A percentile compares a stretch with the other conserved stretches of the same genome.
Conservation (phyloP, 2,888 invertebrate species). For the Autographa gamma region DNA sequence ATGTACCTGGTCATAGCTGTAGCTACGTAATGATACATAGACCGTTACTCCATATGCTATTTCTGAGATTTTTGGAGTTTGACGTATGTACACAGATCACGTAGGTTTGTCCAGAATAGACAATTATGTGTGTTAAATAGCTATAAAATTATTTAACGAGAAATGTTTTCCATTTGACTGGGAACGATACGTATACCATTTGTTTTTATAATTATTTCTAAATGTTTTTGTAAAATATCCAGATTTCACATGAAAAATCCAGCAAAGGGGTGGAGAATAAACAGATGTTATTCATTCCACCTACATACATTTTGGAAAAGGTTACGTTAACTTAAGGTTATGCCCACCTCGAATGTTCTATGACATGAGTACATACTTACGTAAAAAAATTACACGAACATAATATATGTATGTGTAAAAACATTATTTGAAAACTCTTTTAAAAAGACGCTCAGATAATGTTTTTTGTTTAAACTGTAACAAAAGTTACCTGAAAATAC, state of each 20-base stretch:
- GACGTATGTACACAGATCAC: constrained; percentile 49
- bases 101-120: constrained; percentile 30
- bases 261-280: background rate
- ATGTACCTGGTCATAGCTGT: constrained; percentile 73
- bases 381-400: too few relatives aligned
- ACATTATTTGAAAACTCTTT: background rate
- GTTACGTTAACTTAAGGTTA: constrained; percentile 21
- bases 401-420: constrained; percentile 11
- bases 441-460: background rate
- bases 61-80: constrained; percentile 57
- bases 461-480: too few relatives aligned
- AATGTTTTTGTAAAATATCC: background rate
- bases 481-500: too few relatives aligned
- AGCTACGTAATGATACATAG: constrained; percentile 71
- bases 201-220: background rate
- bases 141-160: constrained; percentile 7
- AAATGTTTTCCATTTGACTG: background rate
- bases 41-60: constrained; percentile 63
- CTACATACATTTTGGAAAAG: constrained; percentile 33
- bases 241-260: background rate
- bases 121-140: background rate
- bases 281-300: constrained; percentile 14
- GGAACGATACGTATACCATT: background rate
- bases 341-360: constrained; percentile 10
- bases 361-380: too few relatives aligned